Conservation (phyloP, 2,797 vertebrate genomes). For the Phylloscopus collybita region DNA sequence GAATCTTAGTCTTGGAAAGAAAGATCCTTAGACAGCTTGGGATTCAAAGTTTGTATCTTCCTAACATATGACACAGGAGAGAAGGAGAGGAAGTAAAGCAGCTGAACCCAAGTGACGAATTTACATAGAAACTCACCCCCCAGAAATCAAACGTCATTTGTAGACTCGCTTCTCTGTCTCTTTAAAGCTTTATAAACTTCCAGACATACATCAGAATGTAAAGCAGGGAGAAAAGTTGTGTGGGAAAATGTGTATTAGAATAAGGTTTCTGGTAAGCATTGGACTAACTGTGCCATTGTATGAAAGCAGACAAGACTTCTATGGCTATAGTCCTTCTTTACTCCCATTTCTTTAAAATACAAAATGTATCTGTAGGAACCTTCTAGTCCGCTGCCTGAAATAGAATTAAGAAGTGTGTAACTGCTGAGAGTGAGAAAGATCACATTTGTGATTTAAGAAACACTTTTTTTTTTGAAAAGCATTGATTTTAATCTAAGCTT, state of each 20-base stretch:
- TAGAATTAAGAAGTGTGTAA: neutral
- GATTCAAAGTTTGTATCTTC: constrained; percentile 28
- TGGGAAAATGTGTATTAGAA: neutral
- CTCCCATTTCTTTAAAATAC: neutral
- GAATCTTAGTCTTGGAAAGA: constrained; percentile 44
- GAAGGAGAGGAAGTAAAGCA: constrained; percentile 55
- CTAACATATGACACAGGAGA: constrained; percentile 42
- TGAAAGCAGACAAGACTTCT: neutral
- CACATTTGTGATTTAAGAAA: neutral
- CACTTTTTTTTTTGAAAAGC: neutral
- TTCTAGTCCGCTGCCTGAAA: neutral
- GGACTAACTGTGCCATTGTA: neutral
- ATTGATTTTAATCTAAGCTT: neutral
- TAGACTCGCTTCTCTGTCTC: neutral
- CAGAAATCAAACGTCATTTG: neutral
- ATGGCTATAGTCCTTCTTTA: neutral
- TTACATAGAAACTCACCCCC: neutral
- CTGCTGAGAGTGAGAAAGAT: neutral
- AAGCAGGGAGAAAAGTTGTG: neutral
- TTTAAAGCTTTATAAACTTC: constrained; percentile 35
- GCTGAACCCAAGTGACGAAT: constrained; percentile 32
- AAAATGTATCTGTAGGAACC: neutral
- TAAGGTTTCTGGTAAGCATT: neutral
- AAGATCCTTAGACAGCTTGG: constrained; percentile 50
- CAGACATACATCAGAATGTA: neutral